phyloP scores from a whole-genome alignment of 1,140 invertebrate genomes.

The Leptestheria dahalacensis region DNA sequence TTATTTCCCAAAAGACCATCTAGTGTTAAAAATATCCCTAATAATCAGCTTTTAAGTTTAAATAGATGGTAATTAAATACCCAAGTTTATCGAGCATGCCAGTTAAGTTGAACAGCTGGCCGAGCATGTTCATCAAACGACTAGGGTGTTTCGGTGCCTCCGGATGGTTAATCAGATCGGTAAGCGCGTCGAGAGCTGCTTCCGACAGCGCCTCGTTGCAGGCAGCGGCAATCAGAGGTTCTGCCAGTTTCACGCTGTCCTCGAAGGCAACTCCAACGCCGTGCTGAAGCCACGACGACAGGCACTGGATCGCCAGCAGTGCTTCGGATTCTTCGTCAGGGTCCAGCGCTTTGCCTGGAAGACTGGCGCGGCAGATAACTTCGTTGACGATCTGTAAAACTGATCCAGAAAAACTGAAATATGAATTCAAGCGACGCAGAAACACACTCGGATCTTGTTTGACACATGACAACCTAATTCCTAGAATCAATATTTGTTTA shows the following conservation, averaged over 20 bases:
- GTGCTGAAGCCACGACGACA: constrained; percentile 45
- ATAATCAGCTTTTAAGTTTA: too few relatives aligned
- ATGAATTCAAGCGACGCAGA: too few relatives aligned
- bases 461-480: too few relatives aligned
- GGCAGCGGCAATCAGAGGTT: constrained; percentile 24
- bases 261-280: constrained; percentile 28
- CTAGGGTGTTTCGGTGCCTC: constrained; percentile 36
- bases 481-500: too few relatives aligned
- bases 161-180: constrained; percentile 37
- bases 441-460: too few relatives aligned
- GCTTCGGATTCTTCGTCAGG: constrained; percentile 20
- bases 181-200: constrained; percentile 42
- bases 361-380: constrained; percentile 16
- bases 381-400: constrained; percentile 25
- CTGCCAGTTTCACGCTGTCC: constrained; percentile 26
- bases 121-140: constrained; percentile 35
- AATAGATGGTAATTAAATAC: too few relatives aligned
- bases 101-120: constrained; percentile 25
- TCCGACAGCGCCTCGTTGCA: constrained; percentile 36
- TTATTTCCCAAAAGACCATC: constrained; percentile 7
- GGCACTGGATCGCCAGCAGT: constrained; percentile 40
- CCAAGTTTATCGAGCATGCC: too few relatives aligned
- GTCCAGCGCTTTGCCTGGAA: constrained; percentile 17
- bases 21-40: not conserved
- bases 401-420: constrained; percentile 18